Base-by-base conservation (phyloP, 2,113 vertebrate genomes). In the Cebus imitator region DNA sequence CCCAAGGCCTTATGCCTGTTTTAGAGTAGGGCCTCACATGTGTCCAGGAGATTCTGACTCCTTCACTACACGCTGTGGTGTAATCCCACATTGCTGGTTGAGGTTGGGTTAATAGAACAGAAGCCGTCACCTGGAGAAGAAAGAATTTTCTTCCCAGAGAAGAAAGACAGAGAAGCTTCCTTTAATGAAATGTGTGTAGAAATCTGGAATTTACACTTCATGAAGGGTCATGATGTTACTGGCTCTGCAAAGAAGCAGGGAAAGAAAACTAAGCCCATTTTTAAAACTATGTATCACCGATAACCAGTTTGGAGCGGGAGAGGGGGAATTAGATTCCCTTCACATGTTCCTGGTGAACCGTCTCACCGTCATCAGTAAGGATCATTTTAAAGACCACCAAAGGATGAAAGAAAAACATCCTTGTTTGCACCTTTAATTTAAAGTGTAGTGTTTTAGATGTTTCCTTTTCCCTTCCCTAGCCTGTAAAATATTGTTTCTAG, bases 381-480 rank as follows among this genome's bases (percentile, higher is more conserved):
- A 88, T 83, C 30, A 58, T 94, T 96, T 91, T 91, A 78, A 93
- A 96, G 50, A 89, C 16, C 86, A 76, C 43, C 40, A n/a, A 93
- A 70, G 12, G 61, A 89, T 87, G 61, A 90, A 86, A 95, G 68
- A 50, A 52, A 95, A 92, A 57, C 21, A 43, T 35, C 50, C 10
- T 6, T 73, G 45, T 91, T 92, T 94, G 89, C 76, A 61, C 64
- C 52, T 97, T 91, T 95, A 82, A 86, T 92, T 95, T 96, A 55
- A 87, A 96, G 50, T 64, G 55, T 68, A 72, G 52, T 91, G 78
- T 81, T 96, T 96, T 90, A 70, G 87, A 82, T 85, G 79, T 93
- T 92, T 95, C 76, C 85, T 81, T 91, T 88, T 14, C 81, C 64
- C 52, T 86, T 91, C 76, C 66, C 43, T 95, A 50, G 48, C 79